Conservation (phyloP, 2,113 vertebrate species). For the Megaleporinus macrocephalus region DNA sequence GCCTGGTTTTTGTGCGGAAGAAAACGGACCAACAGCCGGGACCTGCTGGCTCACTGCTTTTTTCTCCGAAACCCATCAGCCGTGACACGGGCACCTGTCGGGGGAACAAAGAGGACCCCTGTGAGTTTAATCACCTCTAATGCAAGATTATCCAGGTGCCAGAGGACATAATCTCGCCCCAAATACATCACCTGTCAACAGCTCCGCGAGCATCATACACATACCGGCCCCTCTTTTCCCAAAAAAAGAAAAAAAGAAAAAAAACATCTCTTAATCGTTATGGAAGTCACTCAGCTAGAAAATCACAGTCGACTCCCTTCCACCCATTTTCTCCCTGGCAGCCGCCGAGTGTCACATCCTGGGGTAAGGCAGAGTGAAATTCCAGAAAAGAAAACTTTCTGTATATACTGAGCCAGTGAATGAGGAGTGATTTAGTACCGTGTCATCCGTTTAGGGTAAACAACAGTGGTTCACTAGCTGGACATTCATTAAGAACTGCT, state of each 20-base stretch:
- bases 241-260: conserved; percentile 36
- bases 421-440: neutral
- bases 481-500: neutral
- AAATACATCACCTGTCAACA: conserved; percentile 58
- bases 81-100: conserved; percentile 62
- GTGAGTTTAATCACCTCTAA: conserved; percentile 65
- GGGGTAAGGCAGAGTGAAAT: neutral
- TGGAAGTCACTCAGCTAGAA: conserved; percentile 43
- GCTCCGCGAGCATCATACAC: conserved; percentile 26
- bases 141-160: conserved; percentile 62
- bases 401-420: neutral
- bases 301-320: conserved; percentile 34
- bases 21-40: conserved; percentile 38
- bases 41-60: conserved; percentile 41
- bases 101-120: conserved; percentile 53
- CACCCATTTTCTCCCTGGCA: neutral
- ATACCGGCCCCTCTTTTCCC: conserved; percentile 11
- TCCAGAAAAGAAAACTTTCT: neutral
- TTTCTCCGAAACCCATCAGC: conserved; percentile 57
- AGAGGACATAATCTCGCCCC: conserved; percentile 56
- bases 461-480: too few species aligned
- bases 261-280: conserved; percentile 51
- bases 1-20: conserved; percentile 7
- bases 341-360: conserved; percentile 5
- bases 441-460: too few species aligned